phyloP scores from a whole-genome alignment of 2,113 vertebrate species.

The Sinocyclocheilus maitianheensis region DNA sequence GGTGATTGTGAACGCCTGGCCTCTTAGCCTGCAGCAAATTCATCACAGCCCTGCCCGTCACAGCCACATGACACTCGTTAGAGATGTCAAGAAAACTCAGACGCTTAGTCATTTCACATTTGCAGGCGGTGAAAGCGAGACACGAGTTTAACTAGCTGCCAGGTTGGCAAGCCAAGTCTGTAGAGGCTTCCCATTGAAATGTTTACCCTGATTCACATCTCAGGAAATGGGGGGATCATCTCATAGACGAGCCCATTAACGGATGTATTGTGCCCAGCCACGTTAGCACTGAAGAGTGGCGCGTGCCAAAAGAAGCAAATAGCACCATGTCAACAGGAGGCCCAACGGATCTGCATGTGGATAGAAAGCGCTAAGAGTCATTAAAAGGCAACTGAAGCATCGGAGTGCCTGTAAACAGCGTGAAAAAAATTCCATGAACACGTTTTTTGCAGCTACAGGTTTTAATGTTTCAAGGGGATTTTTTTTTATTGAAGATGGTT shows the following conservation, averaged over 20 bases:
- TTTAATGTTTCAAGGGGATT: neutral
- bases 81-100: conserved; percentile 41
- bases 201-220: conserved; percentile 79
- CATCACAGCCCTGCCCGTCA: conserved; percentile 28
- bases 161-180: conserved; percentile 61
- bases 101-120: conserved; percentile 47
- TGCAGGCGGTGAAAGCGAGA: conserved; percentile 22
- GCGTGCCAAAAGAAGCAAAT: conserved; percentile 70
- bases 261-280: conserved; percentile 72
- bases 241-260: conserved; percentile 79
- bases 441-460: conserved; percentile 16
- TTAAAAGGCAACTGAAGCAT: conserved; percentile 59
- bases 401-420: conserved; percentile 62
- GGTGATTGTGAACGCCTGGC: conserved; percentile 27
- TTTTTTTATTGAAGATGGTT: neutral
- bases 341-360: conserved; percentile 66
- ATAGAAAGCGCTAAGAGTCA: conserved; percentile 75
- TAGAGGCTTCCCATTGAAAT: conserved; percentile 76
- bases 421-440: conserved; percentile 59
- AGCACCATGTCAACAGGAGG: conserved; percentile 70
- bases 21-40: conserved; percentile 13
- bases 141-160: conserved; percentile 39
- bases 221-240: conserved; percentile 79
- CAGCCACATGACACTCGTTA: conserved; percentile 35
- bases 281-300: conserved; percentile 72